These are phyloP conservation scores for Chironomus tentans DNA, from an alignment of 2,888 invertebrate genomes.

Conservation along the genomic window DNA sequence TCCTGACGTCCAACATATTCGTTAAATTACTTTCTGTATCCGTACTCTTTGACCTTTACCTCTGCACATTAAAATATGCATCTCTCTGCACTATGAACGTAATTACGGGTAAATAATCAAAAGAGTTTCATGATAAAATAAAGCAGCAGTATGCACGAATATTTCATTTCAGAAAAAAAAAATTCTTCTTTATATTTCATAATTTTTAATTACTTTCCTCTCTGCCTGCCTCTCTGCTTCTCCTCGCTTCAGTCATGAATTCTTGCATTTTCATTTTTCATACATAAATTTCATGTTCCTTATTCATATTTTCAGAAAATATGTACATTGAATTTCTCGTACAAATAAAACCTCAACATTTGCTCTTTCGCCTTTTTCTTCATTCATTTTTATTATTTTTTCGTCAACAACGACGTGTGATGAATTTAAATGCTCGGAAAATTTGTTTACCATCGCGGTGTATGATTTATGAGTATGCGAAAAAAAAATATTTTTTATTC, in stretches of 20 bases:
- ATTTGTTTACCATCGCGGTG: constrained; percentile 12
- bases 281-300: not conserved
- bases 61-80: no score
- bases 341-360: not conserved
- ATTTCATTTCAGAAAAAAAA: not conserved
- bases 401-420: constrained; percentile 19
- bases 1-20: no score
- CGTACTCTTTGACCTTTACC: no score
- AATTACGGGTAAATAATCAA: no score
- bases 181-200: not conserved
- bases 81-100: no score
- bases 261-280: not conserved
- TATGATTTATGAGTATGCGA: not conserved
- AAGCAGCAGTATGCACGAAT: no score
- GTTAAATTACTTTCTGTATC: no score
- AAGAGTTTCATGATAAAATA: no score
- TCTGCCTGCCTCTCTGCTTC: not conserved
- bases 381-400: not conserved
- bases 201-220: not conserved
- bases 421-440: constrained; percentile 21
- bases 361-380: not conserved
- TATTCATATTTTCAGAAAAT: not conserved
- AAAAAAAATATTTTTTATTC: not conserved
- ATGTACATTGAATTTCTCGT: not conserved
- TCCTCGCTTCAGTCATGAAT: not conserved